Percentiles rank a stretch among this genome's conserved stretches.
phyloP scores from a whole-genome alignment of 1,140 invertebrate genomes.

The Scaptomyza montana region DNA sequence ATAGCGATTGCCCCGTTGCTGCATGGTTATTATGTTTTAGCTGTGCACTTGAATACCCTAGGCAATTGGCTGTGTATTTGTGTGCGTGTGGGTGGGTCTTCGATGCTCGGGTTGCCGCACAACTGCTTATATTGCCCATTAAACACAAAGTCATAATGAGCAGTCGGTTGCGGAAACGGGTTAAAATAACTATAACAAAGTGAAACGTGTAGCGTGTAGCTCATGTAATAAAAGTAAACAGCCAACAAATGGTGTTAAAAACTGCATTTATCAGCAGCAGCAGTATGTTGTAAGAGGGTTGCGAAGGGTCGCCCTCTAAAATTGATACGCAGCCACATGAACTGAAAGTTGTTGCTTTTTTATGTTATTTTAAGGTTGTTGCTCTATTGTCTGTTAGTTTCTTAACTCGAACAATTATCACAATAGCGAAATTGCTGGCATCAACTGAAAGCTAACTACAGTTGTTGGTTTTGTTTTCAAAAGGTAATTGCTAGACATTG shows the following conservation, averaged over 20 bases:
- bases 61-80: constrained; percentile 58
- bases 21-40: constrained; percentile 67
- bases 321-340: constrained; percentile 31
- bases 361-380: constrained; percentile 11
- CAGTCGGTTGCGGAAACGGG: constrained; percentile 74
- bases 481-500: constrained; percentile 35
- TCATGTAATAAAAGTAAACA: constrained; percentile 77
- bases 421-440: constrained; percentile 12
- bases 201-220: constrained; percentile 46
- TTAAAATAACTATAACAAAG: constrained; percentile 74
- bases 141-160: constrained; percentile 81
- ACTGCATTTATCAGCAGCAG: constrained; percentile 68
- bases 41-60: constrained; percentile 70
- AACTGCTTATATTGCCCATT: constrained; percentile 73
- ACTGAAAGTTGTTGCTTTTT: constrained; percentile 22
- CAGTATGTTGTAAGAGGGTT: constrained; percentile 16
- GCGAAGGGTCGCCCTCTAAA: constrained; percentile 9
- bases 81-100: neutral
- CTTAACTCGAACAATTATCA: constrained; percentile 40
- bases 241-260: constrained; percentile 47
- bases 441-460: constrained; percentile 35
- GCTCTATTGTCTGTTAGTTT: constrained; percentile 32
- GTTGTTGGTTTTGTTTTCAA: constrained; percentile 43
- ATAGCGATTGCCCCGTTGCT: constrained; percentile 23
- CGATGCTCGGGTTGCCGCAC: constrained; percentile 20